Evolutionary conservation across 2,888 invertebrate species (phyloP).

Genomic region (Drosophila histrio): DNA sequence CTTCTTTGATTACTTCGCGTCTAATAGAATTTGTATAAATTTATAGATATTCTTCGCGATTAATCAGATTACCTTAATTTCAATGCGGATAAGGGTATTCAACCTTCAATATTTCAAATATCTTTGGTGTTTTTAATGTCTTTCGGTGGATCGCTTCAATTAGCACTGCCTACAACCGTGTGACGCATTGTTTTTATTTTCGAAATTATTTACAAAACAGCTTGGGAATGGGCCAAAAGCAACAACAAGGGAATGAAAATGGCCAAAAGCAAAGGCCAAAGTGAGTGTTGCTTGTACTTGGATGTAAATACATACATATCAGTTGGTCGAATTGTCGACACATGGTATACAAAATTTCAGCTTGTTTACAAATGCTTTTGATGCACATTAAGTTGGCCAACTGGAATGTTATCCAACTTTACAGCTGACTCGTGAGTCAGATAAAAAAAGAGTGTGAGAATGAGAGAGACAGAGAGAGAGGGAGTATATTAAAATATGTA

Average conservation of each 20-base stretch:
- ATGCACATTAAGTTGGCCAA: constrained; percentile 31
- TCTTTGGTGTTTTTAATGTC: constrained; percentile 33
- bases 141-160: constrained; percentile 63
- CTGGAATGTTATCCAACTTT: constrained; percentile 50
- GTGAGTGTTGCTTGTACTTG: constrained; percentile 48
- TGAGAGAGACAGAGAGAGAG: not conserved
- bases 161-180: constrained; percentile 50
- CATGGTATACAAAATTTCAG: constrained; percentile 42
- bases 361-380: constrained; percentile 53
- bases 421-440: constrained; percentile 33
- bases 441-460: not conserved
- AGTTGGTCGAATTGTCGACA: constrained; percentile 54
- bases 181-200: constrained; percentile 74
- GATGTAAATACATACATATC: constrained; percentile 50
- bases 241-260: constrained; percentile 19
- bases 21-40: not conserved
- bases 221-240: constrained; percentile 24
- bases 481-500: constrained; percentile 40
- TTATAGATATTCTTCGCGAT: not conserved
- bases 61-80: not conserved
- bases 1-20: not conserved
- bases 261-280: constrained; percentile 24
- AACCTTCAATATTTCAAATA: not conserved
- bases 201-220: constrained; percentile 62
- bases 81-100: not conserved